phyloP scores from a whole-genome alignment of 2,888 invertebrate species.

The Cataglyphis cursor region DNA sequence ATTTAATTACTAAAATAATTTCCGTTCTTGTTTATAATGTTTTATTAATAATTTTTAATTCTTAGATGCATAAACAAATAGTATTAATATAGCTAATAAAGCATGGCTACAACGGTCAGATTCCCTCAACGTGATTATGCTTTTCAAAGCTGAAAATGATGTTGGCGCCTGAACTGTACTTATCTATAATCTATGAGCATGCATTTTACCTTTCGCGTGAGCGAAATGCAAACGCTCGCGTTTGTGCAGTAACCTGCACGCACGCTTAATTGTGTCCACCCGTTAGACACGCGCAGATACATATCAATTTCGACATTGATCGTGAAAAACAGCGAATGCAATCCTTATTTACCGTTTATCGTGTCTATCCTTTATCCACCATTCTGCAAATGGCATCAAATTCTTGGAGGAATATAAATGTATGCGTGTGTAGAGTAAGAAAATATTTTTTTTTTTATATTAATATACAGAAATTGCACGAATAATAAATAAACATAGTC shows the following conservation, averaged over 20 bases:
- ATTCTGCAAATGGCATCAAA: not conserved
- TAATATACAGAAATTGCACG: not conserved
- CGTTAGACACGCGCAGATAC: constrained; percentile 29
- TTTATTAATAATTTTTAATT: constrained; percentile 5
- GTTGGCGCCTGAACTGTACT: constrained; percentile 73
- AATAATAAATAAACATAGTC: not conserved
- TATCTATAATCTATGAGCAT: constrained; percentile 73
- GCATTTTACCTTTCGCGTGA: constrained; percentile 67
- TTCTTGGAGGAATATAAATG: not conserved
- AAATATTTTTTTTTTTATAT: not conserved
- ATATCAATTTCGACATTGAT: constrained; percentile 36
- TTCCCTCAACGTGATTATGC: constrained; percentile 70
- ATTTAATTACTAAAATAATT: not conserved
- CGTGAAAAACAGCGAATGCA: constrained; percentile 41
- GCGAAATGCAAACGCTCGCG: constrained; percentile 49
- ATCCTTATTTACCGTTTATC: constrained; percentile 17
- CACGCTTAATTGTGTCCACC: constrained; percentile 37
- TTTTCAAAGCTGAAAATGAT: constrained; percentile 66
- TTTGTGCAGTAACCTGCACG: constrained; percentile 27
- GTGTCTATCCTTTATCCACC: not conserved
- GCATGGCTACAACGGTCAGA: constrained; percentile 71
- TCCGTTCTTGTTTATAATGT: not conserved
- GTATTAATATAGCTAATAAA: constrained; percentile 56
- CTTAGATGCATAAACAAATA: not conserved
- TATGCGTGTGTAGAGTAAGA: not conserved